Conservation (phyloP, 2,888 invertebrate species). For the Cenopis cana region DNA sequence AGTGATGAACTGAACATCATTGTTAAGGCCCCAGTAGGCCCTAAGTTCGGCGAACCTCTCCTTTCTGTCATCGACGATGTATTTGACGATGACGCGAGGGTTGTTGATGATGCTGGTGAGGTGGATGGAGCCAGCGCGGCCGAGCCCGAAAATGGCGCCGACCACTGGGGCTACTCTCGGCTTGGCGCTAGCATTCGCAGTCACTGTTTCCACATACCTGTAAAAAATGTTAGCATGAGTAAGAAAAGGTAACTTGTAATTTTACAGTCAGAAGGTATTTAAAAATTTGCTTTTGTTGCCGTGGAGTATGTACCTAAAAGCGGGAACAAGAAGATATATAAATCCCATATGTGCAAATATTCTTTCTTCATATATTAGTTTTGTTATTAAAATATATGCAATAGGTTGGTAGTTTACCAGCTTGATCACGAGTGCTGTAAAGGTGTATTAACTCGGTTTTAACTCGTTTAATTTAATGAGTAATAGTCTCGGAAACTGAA, state of each 20-base stretch:
- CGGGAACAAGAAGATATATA: background rate
- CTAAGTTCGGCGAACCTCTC: slow-evolving; percentile 73
- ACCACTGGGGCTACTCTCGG: slow-evolving; percentile 62
- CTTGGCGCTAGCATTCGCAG: slow-evolving; percentile 56
- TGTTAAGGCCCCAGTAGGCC: slow-evolving; percentile 78
- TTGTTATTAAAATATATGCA: no score
- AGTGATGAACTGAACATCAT: slow-evolving; percentile 74
- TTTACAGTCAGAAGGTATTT: background rate
- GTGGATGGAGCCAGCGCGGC: slow-evolving; percentile 87
- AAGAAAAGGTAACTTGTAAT: background rate
- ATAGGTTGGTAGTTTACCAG: no score
- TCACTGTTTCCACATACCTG: slow-evolving; percentile 75
- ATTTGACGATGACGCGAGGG: slow-evolving; percentile 79
- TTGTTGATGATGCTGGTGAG: slow-evolving; percentile 77
- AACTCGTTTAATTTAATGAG: no score
- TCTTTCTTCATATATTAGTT: background rate
- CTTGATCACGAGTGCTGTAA: no score
- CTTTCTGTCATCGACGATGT: slow-evolving; percentile 83
- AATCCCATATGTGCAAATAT: background rate
- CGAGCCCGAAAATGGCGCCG: slow-evolving; percentile 85
- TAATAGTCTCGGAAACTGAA: no score
- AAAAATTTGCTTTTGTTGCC: background rate
- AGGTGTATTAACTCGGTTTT: no score
- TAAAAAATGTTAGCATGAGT: slow-evolving; percentile 8
- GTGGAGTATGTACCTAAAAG: background rate